Conservation (phyloP, 2,888 invertebrate species). For the Sesamia inferens region DNA sequence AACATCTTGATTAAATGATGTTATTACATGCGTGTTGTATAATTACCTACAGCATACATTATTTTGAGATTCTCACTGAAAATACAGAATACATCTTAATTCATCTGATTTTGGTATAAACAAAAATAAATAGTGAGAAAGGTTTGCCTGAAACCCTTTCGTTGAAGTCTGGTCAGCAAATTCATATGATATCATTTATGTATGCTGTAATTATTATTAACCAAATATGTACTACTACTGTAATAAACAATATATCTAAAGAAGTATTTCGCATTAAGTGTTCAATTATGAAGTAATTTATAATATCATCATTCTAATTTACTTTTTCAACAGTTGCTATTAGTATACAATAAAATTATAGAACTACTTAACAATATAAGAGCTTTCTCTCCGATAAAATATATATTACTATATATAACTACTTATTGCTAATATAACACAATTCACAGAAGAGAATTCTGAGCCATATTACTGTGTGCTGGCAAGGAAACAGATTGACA, state of each 20-base stretch:
- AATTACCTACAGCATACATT: slow-evolving; percentile 37
- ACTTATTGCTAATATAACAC: slow-evolving; percentile 79
- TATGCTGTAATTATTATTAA: slow-evolving; percentile 29
- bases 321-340: slow-evolving; percentile 64
- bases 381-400: slow-evolving; percentile 73
- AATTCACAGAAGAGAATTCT: slow-evolving; percentile 72
- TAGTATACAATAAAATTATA: slow-evolving; percentile 60
- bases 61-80: slow-evolving; percentile 75
- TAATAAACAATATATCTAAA: slow-evolving; percentile 54
- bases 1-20: slow-evolving; percentile 77
- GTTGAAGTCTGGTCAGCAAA: slow-evolving; percentile 1
- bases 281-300: slow-evolving; percentile 61
- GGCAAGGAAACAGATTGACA: slow-evolving; percentile 71
- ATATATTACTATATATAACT: slow-evolving; percentile 71
- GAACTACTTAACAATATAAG: slow-evolving; percentile 65
- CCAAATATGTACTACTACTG: slow-evolving; percentile 36
- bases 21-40: slow-evolving; percentile 12
- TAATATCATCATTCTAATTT: slow-evolving; percentile 64
- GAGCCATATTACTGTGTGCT: slow-evolving; percentile 71
- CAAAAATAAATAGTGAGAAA: not conserved
- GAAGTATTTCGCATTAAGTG: slow-evolving; percentile 58
- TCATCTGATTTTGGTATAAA: not conserved
- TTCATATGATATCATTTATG: slow-evolving; percentile 4
- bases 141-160: not conserved
- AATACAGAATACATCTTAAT: slow-evolving; percentile 64